Base-by-base conservation (phyloP, 2,113 vertebrate genomes). In the Scopus umbretta region DNA sequence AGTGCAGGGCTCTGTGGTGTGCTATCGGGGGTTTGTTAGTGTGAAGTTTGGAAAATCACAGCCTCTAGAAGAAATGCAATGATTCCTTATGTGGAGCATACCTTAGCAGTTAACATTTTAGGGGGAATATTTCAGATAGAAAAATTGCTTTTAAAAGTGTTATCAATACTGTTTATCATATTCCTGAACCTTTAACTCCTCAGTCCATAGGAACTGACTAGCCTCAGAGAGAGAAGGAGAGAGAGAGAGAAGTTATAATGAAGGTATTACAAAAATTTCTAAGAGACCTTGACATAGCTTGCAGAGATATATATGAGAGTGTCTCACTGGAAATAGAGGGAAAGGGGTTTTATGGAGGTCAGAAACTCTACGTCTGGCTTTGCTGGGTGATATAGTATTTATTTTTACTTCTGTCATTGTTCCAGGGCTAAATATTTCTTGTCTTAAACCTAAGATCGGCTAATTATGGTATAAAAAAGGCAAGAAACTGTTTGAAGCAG, bases 351-450 rank as follows among this genome's bases (percentile, higher is more conserved):
- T 94, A 84, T 89, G 73, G 94, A 92, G 92, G 92, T 97, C 94
- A 87, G 61, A 95, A 94, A 89, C 76, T 84, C 84, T 49, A 6
- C 62, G 88, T 94, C 92, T 97, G 87, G 32, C 62, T 94, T 91
- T 71, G 18, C 80, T 89, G 66, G 61, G 30, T 92, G 83, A 75
- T 73, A 81, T 73, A 91, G 86, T 62, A 75, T 92, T 91, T 70
- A 94, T 95, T 97, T 94, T 94, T 95, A 90, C 53, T 85, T 96
- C 91, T 96, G 92, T 76, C 73, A 25, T 87, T 82, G 66, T 79
- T 91, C 74, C 94, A 95, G 70, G 66, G 47, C 78, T 91, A 65
- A 91, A 70, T 82, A 87, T 76, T 90, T 94, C 80, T 90, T 85
- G 70, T 90, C 86, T 87, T 83, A 88, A 74, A 78, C 59, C 42